Evolutionary conservation across 2,888 invertebrate genomes (phyloP).

Genomic region (Megamerina dolium): DNA sequence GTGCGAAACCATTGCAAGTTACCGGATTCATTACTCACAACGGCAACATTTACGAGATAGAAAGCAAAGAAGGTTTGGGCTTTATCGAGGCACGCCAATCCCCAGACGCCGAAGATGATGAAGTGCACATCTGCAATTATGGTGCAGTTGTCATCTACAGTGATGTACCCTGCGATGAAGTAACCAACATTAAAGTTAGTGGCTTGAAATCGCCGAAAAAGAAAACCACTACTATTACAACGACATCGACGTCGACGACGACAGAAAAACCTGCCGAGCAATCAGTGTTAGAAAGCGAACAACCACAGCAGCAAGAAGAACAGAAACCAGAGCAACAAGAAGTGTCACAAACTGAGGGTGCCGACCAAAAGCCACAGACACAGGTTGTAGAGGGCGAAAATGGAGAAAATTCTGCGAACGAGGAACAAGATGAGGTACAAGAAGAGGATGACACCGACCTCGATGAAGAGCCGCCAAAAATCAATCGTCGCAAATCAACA

Average conservation of each 20-base stretch:
- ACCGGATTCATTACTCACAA: constrained; percentile 38
- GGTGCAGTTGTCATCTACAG: constrained; percentile 41
- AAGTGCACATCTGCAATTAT: constrained; percentile 36
- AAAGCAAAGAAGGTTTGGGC: constrained; percentile 30
- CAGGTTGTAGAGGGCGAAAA: too few relatives aligned
- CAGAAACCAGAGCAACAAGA: not conserved
- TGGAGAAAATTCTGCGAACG: too few relatives aligned
- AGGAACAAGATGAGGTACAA: too few relatives aligned
- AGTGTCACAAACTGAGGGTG: too few relatives aligned
- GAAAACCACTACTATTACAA: not conserved
- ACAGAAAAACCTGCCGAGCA: not conserved
- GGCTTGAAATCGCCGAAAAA: too few relatives aligned
- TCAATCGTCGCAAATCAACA: too few relatives aligned
- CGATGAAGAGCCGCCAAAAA: too few relatives aligned
- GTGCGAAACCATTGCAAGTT: constrained; percentile 30
- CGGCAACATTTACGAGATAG: constrained; percentile 38
- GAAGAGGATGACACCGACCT: too few relatives aligned
- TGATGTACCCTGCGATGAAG: constrained; percentile 36
- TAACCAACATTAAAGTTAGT: constrained; percentile 27
- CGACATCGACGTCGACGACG: not conserved
- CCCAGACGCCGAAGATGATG: constrained; percentile 16
- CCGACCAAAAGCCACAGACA: too few relatives aligned
- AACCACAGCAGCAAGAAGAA: not conserved
- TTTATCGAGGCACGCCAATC: constrained; percentile 33
- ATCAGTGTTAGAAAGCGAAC: not conserved